Base-by-base conservation (phyloP, 2,888 invertebrate genomes). In the Saturnia japonica region DNA sequence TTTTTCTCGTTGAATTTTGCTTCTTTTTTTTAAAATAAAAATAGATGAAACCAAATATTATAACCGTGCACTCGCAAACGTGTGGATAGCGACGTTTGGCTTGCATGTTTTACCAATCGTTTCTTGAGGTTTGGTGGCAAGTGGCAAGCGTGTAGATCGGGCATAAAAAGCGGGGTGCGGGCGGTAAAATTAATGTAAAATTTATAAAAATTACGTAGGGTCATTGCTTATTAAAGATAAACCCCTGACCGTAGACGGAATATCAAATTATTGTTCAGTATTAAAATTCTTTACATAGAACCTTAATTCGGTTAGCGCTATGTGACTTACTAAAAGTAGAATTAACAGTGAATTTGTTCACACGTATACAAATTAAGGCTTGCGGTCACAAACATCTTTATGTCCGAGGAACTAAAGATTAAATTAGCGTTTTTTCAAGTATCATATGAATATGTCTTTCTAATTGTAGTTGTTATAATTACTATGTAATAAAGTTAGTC, bases 401-500 rank as follows among this genome's bases (percentile, higher is more conserved):
- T 69, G 1, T 0, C 0, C 9, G 42, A 42, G 0, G 7, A 0
- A 0, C 64, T 76, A 77, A 75, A 72, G 78, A 71, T 68, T 40
- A 70, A 67, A 71, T 69, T 80, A 11, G 62, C 42, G 60, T 71
- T 68, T 51, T 60, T 28, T 43, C 43, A 22, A 62, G 43, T 47
- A 22, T 72, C 43, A 42, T 60, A 28, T 19, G 28, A n/a, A 14
- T 25, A 74, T 62, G 74, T 75, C 72, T 68, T 72, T 42, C 81
- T 86, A 87, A 86, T 87, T 85, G 81, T 83, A 81, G 77, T 79
- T 71, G 75, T 75, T 76, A 79, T 86, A 84, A 84, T 82, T 82
- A 78, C 76, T 77, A 73, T 75, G 79, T 80, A 76, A 80, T 88
- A 85, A 86, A 85, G 78, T 82, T 72, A 78, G 82, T 77, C 83